phyloP scores from a whole-genome alignment of 1,140 invertebrate species.

The Hyphantria cunea region DNA sequence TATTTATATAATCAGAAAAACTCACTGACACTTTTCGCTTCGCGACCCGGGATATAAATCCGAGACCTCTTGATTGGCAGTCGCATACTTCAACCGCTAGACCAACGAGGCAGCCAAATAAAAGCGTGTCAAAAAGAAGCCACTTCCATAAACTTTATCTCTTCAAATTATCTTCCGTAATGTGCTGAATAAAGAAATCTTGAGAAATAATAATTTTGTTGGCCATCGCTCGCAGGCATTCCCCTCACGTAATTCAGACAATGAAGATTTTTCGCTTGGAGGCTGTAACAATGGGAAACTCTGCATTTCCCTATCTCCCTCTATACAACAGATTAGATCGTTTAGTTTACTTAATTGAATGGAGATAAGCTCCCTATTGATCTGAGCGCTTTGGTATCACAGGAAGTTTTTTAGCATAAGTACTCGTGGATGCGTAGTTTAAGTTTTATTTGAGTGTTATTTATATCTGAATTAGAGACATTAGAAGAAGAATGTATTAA shows the following conservation, averaged over 20 bases:
- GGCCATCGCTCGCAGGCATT: conserved; percentile 46
- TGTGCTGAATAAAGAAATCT: conserved; percentile 42
- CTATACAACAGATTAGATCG: conserved; percentile 17
- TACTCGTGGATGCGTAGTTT: no score
- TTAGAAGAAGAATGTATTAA: no score
- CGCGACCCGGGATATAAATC: no score
- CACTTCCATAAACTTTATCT: conserved; percentile 26
- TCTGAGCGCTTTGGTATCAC: neutral
- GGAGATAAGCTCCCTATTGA: conserved; percentile 16
- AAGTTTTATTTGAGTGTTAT: neutral
- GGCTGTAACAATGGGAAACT: conserved; percentile 43
- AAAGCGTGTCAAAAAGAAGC: neutral
- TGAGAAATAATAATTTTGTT: conserved; percentile 58
- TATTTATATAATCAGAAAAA: no score
- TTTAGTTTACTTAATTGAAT: conserved; percentile 23
- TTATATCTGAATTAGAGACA: no score
- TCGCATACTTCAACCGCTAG: no score
- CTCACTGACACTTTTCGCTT: no score
- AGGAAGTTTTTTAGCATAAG: neutral
- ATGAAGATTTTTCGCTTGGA: conserved; percentile 49
- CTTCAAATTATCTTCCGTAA: conserved; percentile 32
- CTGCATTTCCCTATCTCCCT: conserved; percentile 18
- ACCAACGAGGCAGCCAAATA: no score
- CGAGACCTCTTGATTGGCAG: no score
- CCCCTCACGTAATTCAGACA: conserved; percentile 60